phyloP scores from a whole-genome alignment of 1,140 invertebrate species.

The Berghia stephanieae region DNA sequence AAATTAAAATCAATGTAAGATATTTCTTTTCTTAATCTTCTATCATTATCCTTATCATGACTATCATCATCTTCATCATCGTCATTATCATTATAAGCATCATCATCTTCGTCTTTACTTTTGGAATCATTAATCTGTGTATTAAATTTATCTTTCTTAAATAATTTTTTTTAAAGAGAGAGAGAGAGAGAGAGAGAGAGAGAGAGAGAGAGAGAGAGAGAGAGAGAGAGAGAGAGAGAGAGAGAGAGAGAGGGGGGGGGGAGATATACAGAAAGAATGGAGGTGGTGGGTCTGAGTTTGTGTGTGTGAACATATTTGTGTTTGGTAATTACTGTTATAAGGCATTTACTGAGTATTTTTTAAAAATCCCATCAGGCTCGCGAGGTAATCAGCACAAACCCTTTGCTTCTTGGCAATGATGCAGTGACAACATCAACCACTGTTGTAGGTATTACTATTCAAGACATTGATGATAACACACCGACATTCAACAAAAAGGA shows the following conservation, averaged over 20 bases:
- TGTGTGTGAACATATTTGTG: background rate
- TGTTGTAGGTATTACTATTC: constrained; percentile 39
- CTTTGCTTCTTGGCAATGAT: constrained; percentile 39
- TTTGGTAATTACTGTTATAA: background rate
- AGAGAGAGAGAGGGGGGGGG: constrained; percentile 10
- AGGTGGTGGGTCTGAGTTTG: background rate
- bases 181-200: too few relatives aligned
- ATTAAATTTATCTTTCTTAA: too few relatives aligned
- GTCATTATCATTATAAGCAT: too few relatives aligned
- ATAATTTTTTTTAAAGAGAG: too few relatives aligned
- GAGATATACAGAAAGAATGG: background rate
- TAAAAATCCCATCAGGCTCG: constrained; percentile 39
- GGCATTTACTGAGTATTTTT: background rate
- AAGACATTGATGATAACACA: constrained; percentile 51
- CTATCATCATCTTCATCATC: too few relatives aligned
- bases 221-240: constrained; percentile 5
- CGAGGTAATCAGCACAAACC: constrained; percentile 35
- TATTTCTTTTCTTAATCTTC: too few relatives aligned
- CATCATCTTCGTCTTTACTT: too few relatives aligned
- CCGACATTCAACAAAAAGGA: constrained; percentile 40
- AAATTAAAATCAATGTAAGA: too few relatives aligned
- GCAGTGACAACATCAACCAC: constrained; percentile 38
- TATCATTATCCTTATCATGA: too few relatives aligned
- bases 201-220: too few relatives aligned
- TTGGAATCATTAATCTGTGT: too few relatives aligned